Base-by-base conservation (phyloP, 2,888 invertebrate genomes). In the Tupiocoris notatus region DNA sequence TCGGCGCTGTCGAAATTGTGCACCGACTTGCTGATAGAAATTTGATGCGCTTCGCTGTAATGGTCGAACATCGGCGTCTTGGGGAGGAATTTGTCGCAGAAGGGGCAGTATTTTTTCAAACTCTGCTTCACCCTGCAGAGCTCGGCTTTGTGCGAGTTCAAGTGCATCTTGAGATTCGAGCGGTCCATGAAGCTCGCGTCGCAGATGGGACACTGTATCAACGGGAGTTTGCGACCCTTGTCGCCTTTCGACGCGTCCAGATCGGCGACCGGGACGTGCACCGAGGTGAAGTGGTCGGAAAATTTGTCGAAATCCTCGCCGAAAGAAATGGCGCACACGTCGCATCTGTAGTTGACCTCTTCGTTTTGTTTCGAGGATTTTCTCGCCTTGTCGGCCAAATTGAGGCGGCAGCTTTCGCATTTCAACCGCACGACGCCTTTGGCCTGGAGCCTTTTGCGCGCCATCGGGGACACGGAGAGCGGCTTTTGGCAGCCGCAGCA, bases 191-290 rank as follows among this genome's bases (percentile, higher is more conserved):
- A 70, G 23, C 23, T 24, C 1, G 58, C 58, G 3, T 70, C 70
- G 23, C 70, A 70, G n/a, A 70, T 70, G n/a, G 70, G 70, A 25
- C 70, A 70, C 23, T 61, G 59, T 6, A 70, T 23, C 1, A 70
- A 12, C 16, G 24, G 23, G 3, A 59, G 59, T 59, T 61, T 70
- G 20, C 23, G 23, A 23, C 23, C 17, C 56, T 67, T 67, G 57
- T 54, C 39, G n/a, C 57, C 57, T 21, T 22, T 57, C 7, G 56
- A 12, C 7, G 2, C 22, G 57, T 67, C 67, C 2, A 18, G 12
- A n/a, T 70, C 23, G 18, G 59, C n/a, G 21, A 20, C 59, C 6
- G 70, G 70, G n/a, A 70, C 61, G 12, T 70, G 70, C 23, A 70
- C 70, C 18, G 21, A 58, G 22, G 24, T 61, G 61, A 70, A 70